A percentile compares a stretch with the other conserved stretches of the same genome.
Evolutionary conservation across 2,888 invertebrate species (phyloP).

Genomic region (Invenusta paracnida): DNA sequence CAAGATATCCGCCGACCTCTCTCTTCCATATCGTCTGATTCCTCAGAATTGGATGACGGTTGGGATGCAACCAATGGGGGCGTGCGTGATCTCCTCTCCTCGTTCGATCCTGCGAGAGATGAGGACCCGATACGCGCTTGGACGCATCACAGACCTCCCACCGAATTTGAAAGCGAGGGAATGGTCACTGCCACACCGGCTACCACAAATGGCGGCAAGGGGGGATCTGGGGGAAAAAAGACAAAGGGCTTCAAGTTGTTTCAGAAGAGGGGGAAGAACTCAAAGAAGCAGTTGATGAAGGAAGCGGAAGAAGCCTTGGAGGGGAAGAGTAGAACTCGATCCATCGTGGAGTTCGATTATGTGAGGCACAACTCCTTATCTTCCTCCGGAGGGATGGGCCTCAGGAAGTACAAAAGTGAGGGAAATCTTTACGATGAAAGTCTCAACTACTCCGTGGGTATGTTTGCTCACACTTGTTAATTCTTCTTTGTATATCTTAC

Average conservation of each 20-base stretch:
- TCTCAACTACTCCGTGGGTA: background rate
- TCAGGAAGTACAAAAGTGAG: slow-evolving; percentile 4
- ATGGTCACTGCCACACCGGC: too few species aligned
- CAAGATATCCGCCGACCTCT: background rate
- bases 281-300: background rate
- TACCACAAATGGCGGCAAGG: background rate
- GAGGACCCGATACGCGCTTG: background rate
- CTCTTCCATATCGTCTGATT: background rate
- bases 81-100: background rate
- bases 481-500: too few species aligned
- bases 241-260: background rate
- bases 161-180: too few species aligned
- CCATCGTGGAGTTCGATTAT: background rate
- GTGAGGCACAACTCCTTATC: background rate
- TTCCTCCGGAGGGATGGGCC: background rate
- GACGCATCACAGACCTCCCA: background rate
- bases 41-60: background rate
- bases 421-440: background rate
- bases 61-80: background rate
- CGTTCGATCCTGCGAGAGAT: slow-evolving; percentile 1
- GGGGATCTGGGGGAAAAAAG: background rate
- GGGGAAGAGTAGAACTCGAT: background rate
- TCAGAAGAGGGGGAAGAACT: background rate
- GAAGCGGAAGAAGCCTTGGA: background rate
- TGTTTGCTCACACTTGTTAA: background rate